Evolutionary conservation across 1,140 invertebrate species (phyloP), one percentile per base, ranked within the genome.

Genomic region (Diorhabda sublineata): DNA sequence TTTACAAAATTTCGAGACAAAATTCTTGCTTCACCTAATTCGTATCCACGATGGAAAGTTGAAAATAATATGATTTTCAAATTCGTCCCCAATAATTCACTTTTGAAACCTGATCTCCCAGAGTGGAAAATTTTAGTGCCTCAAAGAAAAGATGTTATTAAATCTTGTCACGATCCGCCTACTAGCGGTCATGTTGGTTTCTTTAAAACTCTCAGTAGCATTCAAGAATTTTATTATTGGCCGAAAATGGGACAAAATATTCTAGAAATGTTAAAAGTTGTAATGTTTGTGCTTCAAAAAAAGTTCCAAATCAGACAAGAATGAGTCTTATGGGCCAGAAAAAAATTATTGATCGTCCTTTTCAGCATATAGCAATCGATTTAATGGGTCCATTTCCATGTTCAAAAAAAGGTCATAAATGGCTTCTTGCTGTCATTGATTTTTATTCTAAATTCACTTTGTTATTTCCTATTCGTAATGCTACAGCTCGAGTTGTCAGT

Each of bases 361-460:
- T 44, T 43, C 66, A 80, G 70, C n/a, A 69, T 2, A 69, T 77
- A 9, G 72, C 75, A 1, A 58, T 78, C 3, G 68, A 83, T 79
- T 67, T 86, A 78, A 66, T 83, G 76, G 73, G 78, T 8, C 75
- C 78, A 8, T 69, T 81, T 42, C 74, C 75, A 0, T 45, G 64
- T 9, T 79, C 73, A 3, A 44, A 58, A 5, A 47, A 43, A 44
- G 73, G 73, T 4, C 75, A 77, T 67, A 73, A 65, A 11, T 81
- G 78, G 71, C 71, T 83, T 8, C 61, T 83, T 2, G 79, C 82
- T 7, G 66, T 80, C 7, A 62, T 57, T 43, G 78, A 81, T 52
- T 69, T 61, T 61, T 69, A 67, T 9, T 58, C 73, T 67, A 57
- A 78, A 74, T 58, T 75, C 71, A 43, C 72, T 43, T 11, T 70